phyloP scores from a whole-genome alignment of 2,888 invertebrate species.

The Pyralis farinalis region DNA sequence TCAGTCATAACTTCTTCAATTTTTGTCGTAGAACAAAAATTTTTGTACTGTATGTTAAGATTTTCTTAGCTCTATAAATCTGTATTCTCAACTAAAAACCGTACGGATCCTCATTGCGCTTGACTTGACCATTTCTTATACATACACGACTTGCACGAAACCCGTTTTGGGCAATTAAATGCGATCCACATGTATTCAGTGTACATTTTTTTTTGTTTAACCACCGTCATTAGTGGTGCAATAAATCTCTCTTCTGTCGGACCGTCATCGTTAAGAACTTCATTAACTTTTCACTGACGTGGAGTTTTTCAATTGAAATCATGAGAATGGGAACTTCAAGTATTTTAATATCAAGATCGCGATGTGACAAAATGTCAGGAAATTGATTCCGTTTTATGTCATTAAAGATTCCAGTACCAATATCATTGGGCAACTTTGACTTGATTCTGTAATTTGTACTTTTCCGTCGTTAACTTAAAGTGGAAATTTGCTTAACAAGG shows the following conservation, averaged over 20 bases:
- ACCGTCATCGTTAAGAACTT: constrained; percentile 66
- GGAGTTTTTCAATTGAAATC: constrained; percentile 53
- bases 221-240: constrained; percentile 57
- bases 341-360: constrained; percentile 48
- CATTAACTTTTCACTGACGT: constrained; percentile 58
- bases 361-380: constrained; percentile 53
- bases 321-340: constrained; percentile 49
- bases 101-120: too few relatives aligned
- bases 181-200: constrained; percentile 6
- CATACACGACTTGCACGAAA: constrained; percentile 11
- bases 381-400: constrained; percentile 42
- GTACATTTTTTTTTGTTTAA: constrained; percentile 46
- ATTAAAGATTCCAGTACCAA: constrained; percentile 16
- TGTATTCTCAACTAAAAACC: too few relatives aligned
- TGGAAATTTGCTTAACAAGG: constrained; percentile 16
- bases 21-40: too few relatives aligned
- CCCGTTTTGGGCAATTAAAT: constrained; percentile 28
- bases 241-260: constrained; percentile 65
- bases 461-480: constrained; percentile 10
- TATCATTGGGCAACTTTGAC: too few relatives aligned
- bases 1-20: too few relatives aligned
- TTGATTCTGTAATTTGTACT: constrained; percentile 5
- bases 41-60: too few relatives aligned
- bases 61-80: too few relatives aligned
- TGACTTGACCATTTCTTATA: constrained; percentile 22